Evolutionary conservation across 2,797 vertebrate genomes (phyloP), one percentile per base, ranked within the genome.

Genomic region (Potorous gilbertii): DNA sequence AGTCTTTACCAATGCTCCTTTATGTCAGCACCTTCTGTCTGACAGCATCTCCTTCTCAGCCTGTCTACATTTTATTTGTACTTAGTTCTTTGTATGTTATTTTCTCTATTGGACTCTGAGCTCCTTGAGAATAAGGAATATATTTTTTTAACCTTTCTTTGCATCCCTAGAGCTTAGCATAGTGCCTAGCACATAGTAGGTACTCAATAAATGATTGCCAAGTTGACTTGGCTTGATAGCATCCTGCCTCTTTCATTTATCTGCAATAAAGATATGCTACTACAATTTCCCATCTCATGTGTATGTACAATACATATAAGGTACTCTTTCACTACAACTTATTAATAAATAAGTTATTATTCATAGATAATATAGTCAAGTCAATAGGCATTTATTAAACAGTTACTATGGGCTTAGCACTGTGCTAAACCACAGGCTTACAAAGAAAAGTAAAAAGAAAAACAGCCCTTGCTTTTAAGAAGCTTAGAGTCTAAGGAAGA

Each of bases 31-130:
- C 59, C 13, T 62, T 34, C 62, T 40, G 14, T 74, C 62, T 74
- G 34, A 74, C 34, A 74, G 18, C 34, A 34, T 74, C 62, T 74
- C 62, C 16, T n/a, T 18, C n/a, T n/a, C 62, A 66, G 1, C 62
- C 34, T n/a, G 62, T 74, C 62, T 40, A 74, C 8, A 28, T 74
- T 34, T 16, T n/a, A 31, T n/a, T 90, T 87, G n/a, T 14, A 46
- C 59, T 4, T 62, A 34, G 31, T 62, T 62, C 31, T 62, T 87
- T 90, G 29, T 14, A 40, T 89, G 29, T 34, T 52, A 6, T 40
- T 40, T 97, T 27, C 92, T 28, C 34, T 93, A 94, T 16, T 74
- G 54, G 92, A 66, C 29, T 56, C 12, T 57, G 91, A 90, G 56
- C 56, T 87, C 29, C 91, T 55, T 54, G 87, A 96, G 50, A 89